Evolutionary conservation across 2,797 vertebrate species (phyloP).

Genomic region (Petrocephalus schoutedeni): DNA sequence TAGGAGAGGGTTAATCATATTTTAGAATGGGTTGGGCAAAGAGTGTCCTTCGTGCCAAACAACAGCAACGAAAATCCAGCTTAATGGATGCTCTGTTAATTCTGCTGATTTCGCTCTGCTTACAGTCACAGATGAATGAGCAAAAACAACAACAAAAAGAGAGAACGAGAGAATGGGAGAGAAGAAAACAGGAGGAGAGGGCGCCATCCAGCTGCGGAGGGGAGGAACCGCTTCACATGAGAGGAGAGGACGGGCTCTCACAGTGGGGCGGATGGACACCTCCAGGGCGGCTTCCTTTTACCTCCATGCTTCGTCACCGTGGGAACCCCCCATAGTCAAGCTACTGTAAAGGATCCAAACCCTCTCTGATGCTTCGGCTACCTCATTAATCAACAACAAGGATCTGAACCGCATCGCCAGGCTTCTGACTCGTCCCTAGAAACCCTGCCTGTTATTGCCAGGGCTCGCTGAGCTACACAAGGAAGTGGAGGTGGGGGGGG

Average conservation of each 20-base stretch:
- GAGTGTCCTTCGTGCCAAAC: not conserved
- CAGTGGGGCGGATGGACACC: not conserved
- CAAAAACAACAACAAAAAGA: not conserved
- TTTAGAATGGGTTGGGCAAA: not conserved
- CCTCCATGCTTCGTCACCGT: not conserved
- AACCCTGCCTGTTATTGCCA: not conserved
- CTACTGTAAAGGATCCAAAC: not conserved
- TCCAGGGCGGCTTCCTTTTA: not conserved
- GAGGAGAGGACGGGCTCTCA: not conserved
- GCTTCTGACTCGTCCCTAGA: not conserved
- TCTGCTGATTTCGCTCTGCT: constrained; percentile 14
- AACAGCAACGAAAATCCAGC: not conserved
- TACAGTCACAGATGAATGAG: constrained; percentile 4
- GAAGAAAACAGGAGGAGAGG: not conserved
- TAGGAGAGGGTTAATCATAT: not conserved
- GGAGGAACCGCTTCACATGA: not conserved
- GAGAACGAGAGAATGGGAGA: not conserved
- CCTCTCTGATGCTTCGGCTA: not conserved
- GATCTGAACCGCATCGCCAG: not conserved
- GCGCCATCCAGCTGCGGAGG: not conserved
- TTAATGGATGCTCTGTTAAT: not conserved
- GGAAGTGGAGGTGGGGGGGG: not conserved
- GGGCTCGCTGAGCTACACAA: not conserved
- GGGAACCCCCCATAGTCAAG: not conserved
- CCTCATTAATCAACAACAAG: not conserved